Evolutionary conservation across 2,888 invertebrate species (phyloP).

Genomic region (Diabrotica balteata): DNA sequence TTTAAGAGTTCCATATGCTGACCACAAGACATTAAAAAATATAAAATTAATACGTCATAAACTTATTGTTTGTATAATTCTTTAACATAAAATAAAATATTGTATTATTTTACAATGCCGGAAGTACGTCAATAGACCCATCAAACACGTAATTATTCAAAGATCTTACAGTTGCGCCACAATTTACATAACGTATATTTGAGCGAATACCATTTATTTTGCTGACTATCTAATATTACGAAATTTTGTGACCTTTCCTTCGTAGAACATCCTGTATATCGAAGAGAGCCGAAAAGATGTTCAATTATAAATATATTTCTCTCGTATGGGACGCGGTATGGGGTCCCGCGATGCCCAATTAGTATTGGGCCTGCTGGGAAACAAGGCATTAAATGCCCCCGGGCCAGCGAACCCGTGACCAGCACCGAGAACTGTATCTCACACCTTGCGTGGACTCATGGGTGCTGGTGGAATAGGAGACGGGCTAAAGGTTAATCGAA

Average conservation of each 20-base stretch:
- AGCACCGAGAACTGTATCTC: slow-evolving; percentile 1
- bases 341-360: slow-evolving; percentile 56
- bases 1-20: no score
- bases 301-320: slow-evolving; percentile 41
- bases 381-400: slow-evolving; percentile 55
- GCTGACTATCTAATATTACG: not conserved
- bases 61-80: no score
- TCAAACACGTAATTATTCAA: no score
- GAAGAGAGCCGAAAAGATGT: slow-evolving; percentile 32
- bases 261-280: slow-evolving; percentile 13
- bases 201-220: no score
- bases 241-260: slow-evolving; percentile 12
- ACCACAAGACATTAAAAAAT: no score
- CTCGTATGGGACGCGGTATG: slow-evolving; percentile 43
- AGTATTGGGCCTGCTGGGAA: slow-evolving; percentile 59
- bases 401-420: slow-evolving; percentile 19
- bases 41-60: no score
- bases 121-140: no score
- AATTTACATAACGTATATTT: no score
- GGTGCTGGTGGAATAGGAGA: not conserved
- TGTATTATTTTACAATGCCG: no score
- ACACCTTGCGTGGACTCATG: slow-evolving; percentile 5
- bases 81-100: no score
- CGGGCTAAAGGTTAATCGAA: slow-evolving; percentile 12
- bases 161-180: no score